phyloP scores from a whole-genome alignment of 2,113 vertebrate species.

The Scolopax mira region DNA sequence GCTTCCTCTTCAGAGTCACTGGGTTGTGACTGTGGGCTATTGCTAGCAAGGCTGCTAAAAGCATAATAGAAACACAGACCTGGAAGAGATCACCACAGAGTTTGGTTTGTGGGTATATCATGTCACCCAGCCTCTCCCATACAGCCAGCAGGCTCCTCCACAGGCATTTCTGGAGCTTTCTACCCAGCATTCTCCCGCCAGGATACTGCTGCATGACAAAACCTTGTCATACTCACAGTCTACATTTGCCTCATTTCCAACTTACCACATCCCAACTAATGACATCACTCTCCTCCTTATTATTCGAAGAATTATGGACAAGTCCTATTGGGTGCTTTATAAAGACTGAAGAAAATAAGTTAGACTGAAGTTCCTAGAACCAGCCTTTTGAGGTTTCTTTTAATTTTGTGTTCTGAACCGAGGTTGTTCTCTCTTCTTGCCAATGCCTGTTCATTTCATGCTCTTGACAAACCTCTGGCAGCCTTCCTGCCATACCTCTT shows the following conservation, averaged over 20 bases:
- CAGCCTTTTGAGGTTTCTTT: neutral
- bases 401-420: neutral
- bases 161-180: neutral
- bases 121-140: neutral
- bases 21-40: neutral
- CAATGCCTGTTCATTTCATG: neutral
- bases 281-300: neutral
- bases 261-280: neutral
- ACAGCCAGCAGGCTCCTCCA: rapidly evolving
- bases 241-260: rapidly evolving
- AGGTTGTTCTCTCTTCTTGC: neutral
- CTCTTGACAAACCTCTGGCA: neutral
- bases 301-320: neutral
- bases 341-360: neutral
- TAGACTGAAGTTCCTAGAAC: neutral
- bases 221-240: neutral
- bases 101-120: rapidly evolving
- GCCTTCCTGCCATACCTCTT: neutral
- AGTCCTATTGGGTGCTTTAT: neutral
- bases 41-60: neutral
- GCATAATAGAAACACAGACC: neutral
- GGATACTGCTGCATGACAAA: neutral
- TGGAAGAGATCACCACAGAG: neutral
- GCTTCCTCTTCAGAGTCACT: neutral
- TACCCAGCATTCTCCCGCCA: neutral